Conservation (phyloP, 2,797 vertebrate genomes). For the Phyllotis vaccarum region DNA sequence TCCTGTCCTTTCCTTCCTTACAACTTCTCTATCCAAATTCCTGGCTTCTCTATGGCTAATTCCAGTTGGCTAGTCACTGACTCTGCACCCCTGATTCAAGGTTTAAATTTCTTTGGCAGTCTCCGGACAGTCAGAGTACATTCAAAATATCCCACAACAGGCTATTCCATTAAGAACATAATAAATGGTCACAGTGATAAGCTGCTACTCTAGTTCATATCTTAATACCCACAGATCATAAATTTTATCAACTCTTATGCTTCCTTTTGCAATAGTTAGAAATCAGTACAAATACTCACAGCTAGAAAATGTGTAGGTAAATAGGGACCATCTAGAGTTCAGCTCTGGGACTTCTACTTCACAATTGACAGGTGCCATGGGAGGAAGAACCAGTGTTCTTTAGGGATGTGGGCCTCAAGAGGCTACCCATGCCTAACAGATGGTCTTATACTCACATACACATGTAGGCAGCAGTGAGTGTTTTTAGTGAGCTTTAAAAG, state of each 20-base stretch:
- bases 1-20: background rate
- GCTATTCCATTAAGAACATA: background rate
- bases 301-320: background rate
- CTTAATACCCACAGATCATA: background rate
- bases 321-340: too few species aligned
- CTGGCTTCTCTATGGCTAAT: background rate
- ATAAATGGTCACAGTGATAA: background rate
- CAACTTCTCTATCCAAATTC: background rate
- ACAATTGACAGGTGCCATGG: background rate
- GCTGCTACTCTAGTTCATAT: background rate
- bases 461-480: background rate
- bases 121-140: background rate
- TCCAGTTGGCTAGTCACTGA: background rate
- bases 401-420: too few species aligned
- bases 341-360: background rate
- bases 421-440: background rate
- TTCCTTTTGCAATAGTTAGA: background rate
- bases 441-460: background rate
- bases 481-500: background rate
- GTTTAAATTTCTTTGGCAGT: background rate
- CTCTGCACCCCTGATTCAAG: background rate
- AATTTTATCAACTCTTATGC: background rate
- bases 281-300: background rate
- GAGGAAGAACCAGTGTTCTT: background rate
- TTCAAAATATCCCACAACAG: background rate